Evolutionary conservation across 2,888 invertebrate genomes (phyloP), one percentile per base, ranked within the genome.

Genomic region (Cheilosia impressa): DNA sequence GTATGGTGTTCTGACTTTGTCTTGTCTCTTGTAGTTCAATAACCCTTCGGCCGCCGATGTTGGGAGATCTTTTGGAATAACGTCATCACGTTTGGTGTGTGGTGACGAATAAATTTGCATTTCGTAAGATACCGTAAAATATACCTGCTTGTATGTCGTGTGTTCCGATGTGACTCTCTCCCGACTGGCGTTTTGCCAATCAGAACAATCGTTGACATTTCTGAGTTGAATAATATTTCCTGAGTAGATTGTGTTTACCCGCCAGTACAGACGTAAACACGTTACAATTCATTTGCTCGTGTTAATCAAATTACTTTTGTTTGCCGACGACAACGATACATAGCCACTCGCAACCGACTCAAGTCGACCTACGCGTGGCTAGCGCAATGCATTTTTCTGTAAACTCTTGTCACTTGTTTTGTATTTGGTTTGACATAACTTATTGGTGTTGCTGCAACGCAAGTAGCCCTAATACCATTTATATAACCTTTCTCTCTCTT

Each of bases 51-150:
- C 2, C 31, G 34, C 19, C 15, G 69, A 31, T 65, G 34, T 63
- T 52, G 27, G 52, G 24, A 53, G 60, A 58, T 66, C 50, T 77
- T 62, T 17, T 66, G 50, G 76, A 76, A 66, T 66, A 66, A 22
- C 60, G 34, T 53, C 45, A 60, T 55, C 58, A 50, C 31, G 50
- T 53, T 63, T 79, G 27, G 27, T 57, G 68, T 47, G 19, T 41
- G 66, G 62, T 75, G 80, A 75, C 80, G 80, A 80, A 80, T 68
- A 75, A 75, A 80, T 80, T 80, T 80, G 80, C 75, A 80, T 80
- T 75, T 73, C 41, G 27, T 58, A 47, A 66, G 60, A 72, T 10
- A 34, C 10, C 10, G 34, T 27, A 27, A 6, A 38, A 38, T 38
- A 38, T 38, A 38, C 38, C 38, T 38, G 38, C 38, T 38, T 38